These are phyloP conservation scores for Rhizomys pruinosus DNA, from an alignment of 2,113 vertebrate genomes.

Conservation along the genomic window DNA sequence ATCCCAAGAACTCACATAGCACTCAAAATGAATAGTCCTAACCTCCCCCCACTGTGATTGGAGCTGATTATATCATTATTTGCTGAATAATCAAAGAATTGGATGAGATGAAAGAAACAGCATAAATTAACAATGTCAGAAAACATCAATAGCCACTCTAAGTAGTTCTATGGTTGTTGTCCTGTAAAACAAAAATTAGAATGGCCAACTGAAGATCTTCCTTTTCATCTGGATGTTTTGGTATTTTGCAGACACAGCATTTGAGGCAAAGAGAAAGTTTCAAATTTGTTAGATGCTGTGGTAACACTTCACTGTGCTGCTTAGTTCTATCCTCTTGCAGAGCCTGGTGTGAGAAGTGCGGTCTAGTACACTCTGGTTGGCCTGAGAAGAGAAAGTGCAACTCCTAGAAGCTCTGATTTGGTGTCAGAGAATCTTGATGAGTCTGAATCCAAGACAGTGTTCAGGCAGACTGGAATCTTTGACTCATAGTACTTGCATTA, in stretches of 20 bases:
- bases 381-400: background rate
- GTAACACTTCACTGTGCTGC: background rate
- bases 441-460: background rate
- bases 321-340: background rate
- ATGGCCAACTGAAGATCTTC: background rate
- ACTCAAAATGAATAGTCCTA: background rate
- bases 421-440: background rate
- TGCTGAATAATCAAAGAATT: constrained; percentile 11
- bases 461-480: background rate
- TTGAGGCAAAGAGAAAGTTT: background rate
- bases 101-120: background rate
- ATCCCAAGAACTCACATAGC: background rate
- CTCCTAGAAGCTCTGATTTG: background rate
- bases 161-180: background rate
- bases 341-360: background rate
- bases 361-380: background rate
- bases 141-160: rapidly evolving
- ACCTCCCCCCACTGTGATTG: background rate
- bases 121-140: constrained; percentile 6
- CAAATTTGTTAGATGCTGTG: background rate
- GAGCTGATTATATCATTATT: background rate
- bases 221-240: background rate
- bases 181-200: constrained; percentile 7
- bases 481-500: background rate
- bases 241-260: background rate